Base-by-base conservation (phyloP, 2,888 invertebrate genomes). In the Euzetes globulus region DNA sequence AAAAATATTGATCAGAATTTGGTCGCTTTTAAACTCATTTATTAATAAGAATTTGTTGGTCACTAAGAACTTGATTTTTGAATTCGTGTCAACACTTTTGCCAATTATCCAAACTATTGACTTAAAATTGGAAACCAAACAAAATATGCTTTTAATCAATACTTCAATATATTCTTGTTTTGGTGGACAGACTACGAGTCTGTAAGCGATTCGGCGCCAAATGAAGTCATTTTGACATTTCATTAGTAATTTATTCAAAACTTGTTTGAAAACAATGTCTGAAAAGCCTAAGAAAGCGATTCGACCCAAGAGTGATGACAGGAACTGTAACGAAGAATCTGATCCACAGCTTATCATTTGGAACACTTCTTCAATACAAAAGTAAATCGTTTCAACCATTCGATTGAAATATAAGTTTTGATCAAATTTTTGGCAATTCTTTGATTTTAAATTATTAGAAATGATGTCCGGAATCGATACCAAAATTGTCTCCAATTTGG, bases 11-110 rank as follows among this genome's bases (percentile, higher is more conserved):
- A 13, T 37, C 5, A 74, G n/a, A 33, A 74, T 71, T 55, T 50
- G 74, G 27, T 74, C 52, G 47, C 22, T 45, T 47, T 68, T 47
- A 9, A 52, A 58, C 25, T 74, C 45, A 68, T 47, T 22, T 6
- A 75, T 75, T n/a, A 72, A 58, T 41, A 75, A 29, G 25, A 75
- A 75, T 37, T 75, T 75, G 27, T 75, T 72, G 17, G 72, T 72
- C 33, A 75, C 25, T 19, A 75, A 50, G 25, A 75, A 75, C 27
- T 72, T 47, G 25, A 72, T 72, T 50, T 72, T 75, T 0, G 27
- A 6, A 25, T 70, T 45, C n/a, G 63, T 50, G n/a, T 74, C 41
- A 74, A 50, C 50, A 41, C 45, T 47, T 68, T 75, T 63, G n/a
- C 74, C 74, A 29, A 41, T 29, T 37, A 74, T 45, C 50, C 45